phyloP scores from a whole-genome alignment of 2,888 invertebrate genomes.

The Vanessa cardui region DNA sequence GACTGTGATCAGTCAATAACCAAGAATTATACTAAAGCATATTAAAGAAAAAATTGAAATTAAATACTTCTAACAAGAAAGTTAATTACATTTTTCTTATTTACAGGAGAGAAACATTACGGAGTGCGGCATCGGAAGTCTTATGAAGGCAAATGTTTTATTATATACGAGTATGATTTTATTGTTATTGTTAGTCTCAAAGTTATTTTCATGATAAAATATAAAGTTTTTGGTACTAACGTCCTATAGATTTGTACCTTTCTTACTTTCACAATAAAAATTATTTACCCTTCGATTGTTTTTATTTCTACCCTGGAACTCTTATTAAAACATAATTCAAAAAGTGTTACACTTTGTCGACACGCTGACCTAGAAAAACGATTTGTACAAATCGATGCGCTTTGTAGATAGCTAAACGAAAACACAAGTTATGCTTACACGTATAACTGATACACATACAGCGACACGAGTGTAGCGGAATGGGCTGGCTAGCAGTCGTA shows the following conservation, averaged over 20 bases:
- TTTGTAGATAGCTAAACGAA: slow-evolving; percentile 53
- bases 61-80: neutral
- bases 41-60: too few relatives aligned
- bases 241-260: slow-evolving; percentile 66
- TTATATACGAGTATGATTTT: slow-evolving; percentile 49
- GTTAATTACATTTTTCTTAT: slow-evolving; percentile 2
- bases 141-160: slow-evolving; percentile 48
- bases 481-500: slow-evolving; percentile 42
- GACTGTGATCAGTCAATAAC: too few relatives aligned
- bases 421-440: slow-evolving; percentile 47
- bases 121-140: slow-evolving; percentile 66
- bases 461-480: slow-evolving; percentile 12
- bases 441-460: slow-evolving; percentile 36
- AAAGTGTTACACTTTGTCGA: slow-evolving; percentile 40
- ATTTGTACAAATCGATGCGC: slow-evolving; percentile 65
- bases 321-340: neutral
- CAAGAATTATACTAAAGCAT: too few relatives aligned
- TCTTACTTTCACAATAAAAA: slow-evolving; percentile 75
- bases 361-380: slow-evolving; percentile 65
- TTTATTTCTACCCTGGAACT: neutral
- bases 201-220: slow-evolving; percentile 46
- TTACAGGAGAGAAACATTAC: slow-evolving; percentile 70
- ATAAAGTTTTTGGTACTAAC: slow-evolving; percentile 28
- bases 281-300: slow-evolving; percentile 59
- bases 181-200: slow-evolving; percentile 44